Base-by-base conservation (phyloP, 2,113 vertebrate genomes). In the Lipotes vexillifer region DNA sequence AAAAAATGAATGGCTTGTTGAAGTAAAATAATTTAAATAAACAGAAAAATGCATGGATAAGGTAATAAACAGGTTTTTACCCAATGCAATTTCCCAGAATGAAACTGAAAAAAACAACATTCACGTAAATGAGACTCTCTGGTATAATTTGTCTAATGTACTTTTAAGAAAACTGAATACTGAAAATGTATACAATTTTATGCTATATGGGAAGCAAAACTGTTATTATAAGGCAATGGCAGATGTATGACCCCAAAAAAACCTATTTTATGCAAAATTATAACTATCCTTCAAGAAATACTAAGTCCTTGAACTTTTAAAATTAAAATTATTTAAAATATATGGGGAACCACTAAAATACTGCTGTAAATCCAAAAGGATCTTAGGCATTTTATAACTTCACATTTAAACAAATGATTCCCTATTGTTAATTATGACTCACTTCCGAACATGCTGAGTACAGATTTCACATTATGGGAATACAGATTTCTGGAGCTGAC, bases 21-120 rank as follows among this genome's bases (percentile, higher is more conserved):
- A 99, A 98, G 95, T 87, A 98, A 96, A 98, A 98, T 49, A 94
- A 97, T 97, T 97, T 96, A 95, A 97, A 83, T 55, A 96, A 90
- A 80, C 14, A 94, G 57, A 87, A 97, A 94, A 96, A 88, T 86
- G 72, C 72, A 86, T 94, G 92, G 77, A 91, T 82, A 96, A 68
- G 36, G 61, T 86, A 96, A 95, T 33, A 92, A 97, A 95, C n/a
- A 84, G 27, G 69, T 91, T 97, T 92, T 88, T 13, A 8, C 23
- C 21, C 72, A 96, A 49, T 57, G 59, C 82, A 89, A 65, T 74
- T 68, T 88, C 83, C 80, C 59, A 92, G 33, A 92, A 87, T 55
- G 52, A 97, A 95, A 95, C 36, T 29, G 21, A 38, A 59, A 91
- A 91, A 95, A 52, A 52, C 17, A 96, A 83, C 38, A 77, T 86